Conservation (phyloP, 2,888 invertebrate genomes). For the Phasia obesa region DNA sequence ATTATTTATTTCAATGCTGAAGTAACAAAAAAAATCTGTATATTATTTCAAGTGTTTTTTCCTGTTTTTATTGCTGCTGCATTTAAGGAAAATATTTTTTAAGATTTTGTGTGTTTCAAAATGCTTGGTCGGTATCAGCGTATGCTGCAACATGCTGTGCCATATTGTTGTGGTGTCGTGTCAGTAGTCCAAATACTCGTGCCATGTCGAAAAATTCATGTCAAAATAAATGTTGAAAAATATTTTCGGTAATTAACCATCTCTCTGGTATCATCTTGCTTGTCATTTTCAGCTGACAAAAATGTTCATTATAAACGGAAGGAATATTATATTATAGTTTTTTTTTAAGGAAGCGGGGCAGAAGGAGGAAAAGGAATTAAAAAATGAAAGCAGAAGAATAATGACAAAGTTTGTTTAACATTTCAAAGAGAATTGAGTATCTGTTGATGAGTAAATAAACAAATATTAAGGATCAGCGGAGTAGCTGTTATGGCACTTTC, state of each 20-base stretch:
- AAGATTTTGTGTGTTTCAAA: neutral
- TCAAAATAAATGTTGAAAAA: conserved; percentile 28
- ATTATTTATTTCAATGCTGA: neutral
- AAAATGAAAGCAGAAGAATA: neutral
- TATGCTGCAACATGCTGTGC: conserved; percentile 3
- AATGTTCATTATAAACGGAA: conserved; percentile 2
- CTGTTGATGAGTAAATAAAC: conserved; percentile 1
- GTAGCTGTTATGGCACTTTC: neutral
- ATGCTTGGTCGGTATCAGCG: neutral
- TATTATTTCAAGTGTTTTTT: conserved; percentile 39
- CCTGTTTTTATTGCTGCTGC: conserved; percentile 24
- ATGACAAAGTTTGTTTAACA: too few relatives aligned
- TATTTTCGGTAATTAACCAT: conserved; percentile 53
- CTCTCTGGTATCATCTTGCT: neutral
- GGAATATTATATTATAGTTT: too few relatives aligned
- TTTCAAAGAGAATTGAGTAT: neutral
- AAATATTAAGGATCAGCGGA: neutral
- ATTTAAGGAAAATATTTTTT: conserved; percentile 23
- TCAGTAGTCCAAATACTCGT: conserved; percentile 53
- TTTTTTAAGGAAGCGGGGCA: too few relatives aligned
- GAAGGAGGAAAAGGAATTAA: too few relatives aligned
- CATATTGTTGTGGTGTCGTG: conserved; percentile 1
- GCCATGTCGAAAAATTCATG: conserved; percentile 29
- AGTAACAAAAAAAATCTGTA: conserved; percentile 4
- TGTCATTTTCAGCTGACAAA: neutral